Evolutionary conservation across 2,113 vertebrate genomes (phyloP), one percentile per base, ranked within the genome.

Genomic region (Sitta europaea): DNA sequence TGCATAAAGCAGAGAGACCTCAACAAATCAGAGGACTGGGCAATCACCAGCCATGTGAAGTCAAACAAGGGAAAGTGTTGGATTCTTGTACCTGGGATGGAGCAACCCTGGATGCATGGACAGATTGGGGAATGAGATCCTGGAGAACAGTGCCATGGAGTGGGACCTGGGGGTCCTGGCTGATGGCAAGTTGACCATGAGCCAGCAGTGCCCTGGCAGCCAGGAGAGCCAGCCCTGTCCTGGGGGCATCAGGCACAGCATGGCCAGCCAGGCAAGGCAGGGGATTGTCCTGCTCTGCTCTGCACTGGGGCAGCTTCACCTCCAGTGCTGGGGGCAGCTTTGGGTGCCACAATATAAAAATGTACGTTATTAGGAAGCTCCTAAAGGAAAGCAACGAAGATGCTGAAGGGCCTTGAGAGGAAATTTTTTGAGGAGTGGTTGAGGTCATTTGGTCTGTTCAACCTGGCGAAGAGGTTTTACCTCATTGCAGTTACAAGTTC

Each of bases 291-390:
- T 3, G 9, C 43, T 59, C 54, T 59, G 43, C 36, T 50, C 43
- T 59, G 65, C 1, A 0, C 51, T 67, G 53, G 51, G 24, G 31
- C 2, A 0, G 54, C 29, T 15, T 42, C 54, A 35, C 31, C 19
- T 59, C 0, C 0, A 29, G 12, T 59, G 2, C 20, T 61, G 25
- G 2, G 28, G 2, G 0, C 16, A 51, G 2, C 8, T 53, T 3
- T 53, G 67, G 55, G 47, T 5, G 3, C 10, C 31, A 43, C 25
- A 53, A 25, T 43, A 21, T 25, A 35, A 31, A 61, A 42, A 20
- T 8, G 2, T 51, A 61, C 43, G 36, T 5, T 43, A 11, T 36
- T 36, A 9, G 6, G 29, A 13, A 43, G 10, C 0, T 2, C 12
- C 11, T 23, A 6, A 45, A 14, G 38, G 48, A 38, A 18, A 9